Conservation (phyloP, 92 coral and sea anemone genomes). For the Isaurus tuberculatus region DNA sequence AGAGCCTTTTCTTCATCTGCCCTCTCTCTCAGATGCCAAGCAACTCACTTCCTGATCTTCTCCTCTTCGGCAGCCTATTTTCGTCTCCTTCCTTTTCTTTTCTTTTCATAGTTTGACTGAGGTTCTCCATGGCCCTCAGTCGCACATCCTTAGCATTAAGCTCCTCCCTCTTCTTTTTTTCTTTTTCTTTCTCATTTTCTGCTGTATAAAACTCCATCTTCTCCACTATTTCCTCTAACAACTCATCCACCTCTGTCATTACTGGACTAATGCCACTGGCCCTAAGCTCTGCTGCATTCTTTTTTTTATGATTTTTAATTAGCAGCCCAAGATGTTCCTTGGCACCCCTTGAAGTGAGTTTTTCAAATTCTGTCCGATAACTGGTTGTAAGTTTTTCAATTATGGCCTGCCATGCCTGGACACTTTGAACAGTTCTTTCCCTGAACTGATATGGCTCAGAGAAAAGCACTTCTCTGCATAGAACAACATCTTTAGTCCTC, state of each 20-base stretch:
- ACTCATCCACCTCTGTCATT: conserved; percentile 29
- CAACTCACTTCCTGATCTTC: conserved; percentile 47
- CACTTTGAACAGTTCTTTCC: conserved; percentile 45
- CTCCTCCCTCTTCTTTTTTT: conserved; percentile 52
- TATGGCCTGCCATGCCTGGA: conserved; percentile 50
- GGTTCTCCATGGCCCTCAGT: conserved; percentile 48
- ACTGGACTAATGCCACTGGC: conserved; percentile 51
- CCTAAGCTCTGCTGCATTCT: conserved; percentile 53
- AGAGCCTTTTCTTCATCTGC: conserved; percentile 52
- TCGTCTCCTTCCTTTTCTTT: conserved; percentile 42
- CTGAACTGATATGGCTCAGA: conserved; percentile 46
- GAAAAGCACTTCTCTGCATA: conserved; percentile 46
- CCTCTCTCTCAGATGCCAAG: conserved; percentile 46
- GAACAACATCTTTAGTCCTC: conserved; percentile 42
- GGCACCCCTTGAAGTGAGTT: conserved; percentile 50
- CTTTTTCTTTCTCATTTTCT: conserved; percentile 53
- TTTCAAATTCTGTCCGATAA: conserved; percentile 29
- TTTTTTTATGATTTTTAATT: conserved; percentile 37
- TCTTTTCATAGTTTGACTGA: conserved; percentile 51
- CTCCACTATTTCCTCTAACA: conserved; percentile 44
- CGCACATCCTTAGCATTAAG: conserved; percentile 50
- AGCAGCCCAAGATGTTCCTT: conserved; percentile 49
- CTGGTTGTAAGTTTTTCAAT: conserved; percentile 14
- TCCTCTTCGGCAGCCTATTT: conserved; percentile 30
- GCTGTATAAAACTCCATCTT: conserved; percentile 41